Base-by-base conservation (phyloP, 1,140 invertebrate species). In the Bombyx mandarina region DNA sequence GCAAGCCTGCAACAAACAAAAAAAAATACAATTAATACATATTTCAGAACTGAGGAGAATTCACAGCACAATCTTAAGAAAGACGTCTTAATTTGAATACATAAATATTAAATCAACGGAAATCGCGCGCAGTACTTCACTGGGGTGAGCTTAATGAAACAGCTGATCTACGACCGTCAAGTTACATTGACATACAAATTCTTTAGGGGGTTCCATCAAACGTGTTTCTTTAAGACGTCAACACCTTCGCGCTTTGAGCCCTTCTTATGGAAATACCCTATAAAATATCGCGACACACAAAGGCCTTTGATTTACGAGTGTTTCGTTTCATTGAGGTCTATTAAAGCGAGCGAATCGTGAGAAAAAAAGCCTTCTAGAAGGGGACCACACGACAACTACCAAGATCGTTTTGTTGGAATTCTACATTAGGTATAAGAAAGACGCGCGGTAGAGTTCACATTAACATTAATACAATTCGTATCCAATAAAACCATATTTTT, bases 231-330 rank as follows among this genome's bases (percentile, higher is more conserved):
- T 77, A 71, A 73, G 65, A 57, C 79, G 77, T 85, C 83, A 78
- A 86, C 82, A 86, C 83, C 80, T 82, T 83, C 80, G 71, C 75
- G 76, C 47, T 67, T 85, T 82, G 85, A 86, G 76, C 80, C 80
- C 77, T 83, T 81, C 69, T 75, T 79, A 84, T 81, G 77, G 67
- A 83, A 85, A 78, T 69, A 78, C 54, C 61, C 63, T 79, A 78
- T 62, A 79, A 86, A 83, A 79, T 78, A 75, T 82, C 71, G 71
- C 68, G 52, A 52, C 57, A 59, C 57, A 83, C 81, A 86, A 83
- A 75, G 71, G 63, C 58, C 73, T 68, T 77, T 84, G 83, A 86
- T 83, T 86, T 86, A 86, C 83, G 80, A 69, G 65, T 77, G 71
- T 73, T 79, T 69, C 67, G 71, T 65, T 79, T 75, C 72, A 82